phyloP scores from a whole-genome alignment of 2,888 invertebrate genomes.

The Quadroppia sp. region DNA sequence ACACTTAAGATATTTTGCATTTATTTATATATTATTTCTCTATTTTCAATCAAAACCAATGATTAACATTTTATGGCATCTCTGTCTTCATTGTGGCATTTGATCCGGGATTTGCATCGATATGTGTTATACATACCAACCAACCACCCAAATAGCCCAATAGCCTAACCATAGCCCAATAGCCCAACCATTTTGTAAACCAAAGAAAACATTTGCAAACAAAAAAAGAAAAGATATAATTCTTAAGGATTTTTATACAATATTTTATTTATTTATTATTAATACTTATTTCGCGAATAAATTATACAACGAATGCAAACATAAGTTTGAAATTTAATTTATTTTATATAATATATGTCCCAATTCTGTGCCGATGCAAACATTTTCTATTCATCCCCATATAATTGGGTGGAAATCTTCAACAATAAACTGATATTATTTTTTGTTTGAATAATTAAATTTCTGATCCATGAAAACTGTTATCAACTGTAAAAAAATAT shows the following conservation, averaged over 20 bases:
- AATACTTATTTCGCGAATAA: no score
- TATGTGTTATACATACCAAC: constrained; percentile 26
- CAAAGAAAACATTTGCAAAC: no score
- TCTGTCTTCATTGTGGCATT: constrained; percentile 19
- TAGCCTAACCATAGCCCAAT: background rate
- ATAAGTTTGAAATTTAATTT: constrained; percentile 3
- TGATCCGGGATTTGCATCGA: constrained; percentile 29
- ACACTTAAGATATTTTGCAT: constrained; percentile 11
- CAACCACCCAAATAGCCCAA: constrained; percentile 22
- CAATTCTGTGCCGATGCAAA: background rate
- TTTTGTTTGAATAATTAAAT: constrained; percentile 33
- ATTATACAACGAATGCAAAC: background rate
- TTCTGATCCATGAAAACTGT: constrained; percentile 27
- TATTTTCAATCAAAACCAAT: background rate
- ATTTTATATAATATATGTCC: background rate
- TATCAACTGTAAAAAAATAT: background rate
- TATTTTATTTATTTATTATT: background rate
- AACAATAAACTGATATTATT: constrained; percentile 29
- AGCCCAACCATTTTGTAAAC: background rate
- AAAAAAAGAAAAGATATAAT: background rate
- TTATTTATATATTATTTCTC: background rate
- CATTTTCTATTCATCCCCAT: constrained; percentile 11
- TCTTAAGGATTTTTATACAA: background rate
- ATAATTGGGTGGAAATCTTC: constrained; percentile 30
- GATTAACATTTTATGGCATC: constrained; percentile 3